These are phyloP conservation scores for Cacatua alba DNA, from an alignment of 2,113 vertebrate species.

Conservation along the genomic window DNA sequence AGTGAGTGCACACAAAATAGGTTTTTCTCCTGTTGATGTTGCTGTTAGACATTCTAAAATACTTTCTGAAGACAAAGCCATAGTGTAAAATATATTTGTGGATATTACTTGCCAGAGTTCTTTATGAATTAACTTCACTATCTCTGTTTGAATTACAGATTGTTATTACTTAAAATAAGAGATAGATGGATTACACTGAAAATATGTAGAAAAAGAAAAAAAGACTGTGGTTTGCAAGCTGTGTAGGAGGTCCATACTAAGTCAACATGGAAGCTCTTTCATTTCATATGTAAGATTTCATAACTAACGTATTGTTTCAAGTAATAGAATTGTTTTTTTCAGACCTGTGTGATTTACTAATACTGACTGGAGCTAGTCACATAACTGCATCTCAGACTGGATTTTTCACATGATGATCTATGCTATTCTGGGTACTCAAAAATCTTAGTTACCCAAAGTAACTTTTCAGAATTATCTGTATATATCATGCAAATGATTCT, in stretches of 20 bases:
- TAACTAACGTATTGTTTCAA: background rate
- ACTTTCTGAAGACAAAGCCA: background rate
- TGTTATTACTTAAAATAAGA: background rate
- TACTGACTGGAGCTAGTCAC: background rate
- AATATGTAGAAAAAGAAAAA: background rate
- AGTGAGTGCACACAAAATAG: background rate
- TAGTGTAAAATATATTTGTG: background rate
- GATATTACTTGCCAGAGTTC: background rate
- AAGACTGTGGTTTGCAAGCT: background rate
- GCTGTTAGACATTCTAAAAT: background rate
- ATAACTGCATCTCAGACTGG: background rate
- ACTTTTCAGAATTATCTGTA: background rate
- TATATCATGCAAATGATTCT: background rate
- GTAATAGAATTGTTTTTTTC: background rate
- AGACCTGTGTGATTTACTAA: background rate
- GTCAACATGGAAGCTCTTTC: background rate
- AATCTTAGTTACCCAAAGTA: background rate
- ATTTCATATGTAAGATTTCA: background rate
- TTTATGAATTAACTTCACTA: background rate
- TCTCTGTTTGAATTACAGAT: background rate
- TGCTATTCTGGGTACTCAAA: background rate
- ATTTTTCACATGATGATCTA: background rate
- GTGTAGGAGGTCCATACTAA: background rate
- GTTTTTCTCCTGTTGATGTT: background rate
- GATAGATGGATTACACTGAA: background rate